Percentiles rank a stretch among this genome's conserved stretches.
phyloP scores from a whole-genome alignment of 1,140 invertebrate species.

The Drosophila teissieri region DNA sequence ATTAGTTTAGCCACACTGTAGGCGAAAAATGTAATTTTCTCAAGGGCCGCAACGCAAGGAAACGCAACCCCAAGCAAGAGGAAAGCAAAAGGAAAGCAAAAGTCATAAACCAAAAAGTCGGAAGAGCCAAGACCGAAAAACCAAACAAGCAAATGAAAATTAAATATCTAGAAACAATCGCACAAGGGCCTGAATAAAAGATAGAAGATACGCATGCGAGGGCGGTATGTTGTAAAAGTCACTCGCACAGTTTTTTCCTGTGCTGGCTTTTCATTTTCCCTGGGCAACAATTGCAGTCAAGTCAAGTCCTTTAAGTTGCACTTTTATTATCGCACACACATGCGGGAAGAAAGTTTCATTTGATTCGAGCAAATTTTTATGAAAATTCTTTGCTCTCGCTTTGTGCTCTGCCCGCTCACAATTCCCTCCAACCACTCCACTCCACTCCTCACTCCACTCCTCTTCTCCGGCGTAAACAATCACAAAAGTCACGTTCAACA shows the following conservation, averaged over 20 bases:
- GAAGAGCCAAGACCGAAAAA: slow-evolving; percentile 13
- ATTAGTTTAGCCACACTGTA: slow-evolving; percentile 60
- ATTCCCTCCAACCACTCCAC: neutral
- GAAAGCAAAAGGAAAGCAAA: slow-evolving; percentile 60
- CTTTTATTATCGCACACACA: slow-evolving; percentile 70
- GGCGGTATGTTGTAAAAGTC: slow-evolving; percentile 67
- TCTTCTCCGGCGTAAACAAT: slow-evolving; percentile 63
- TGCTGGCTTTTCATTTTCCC: slow-evolving; percentile 46
- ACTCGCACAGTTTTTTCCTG: slow-evolving; percentile 49
- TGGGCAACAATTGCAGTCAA: slow-evolving; percentile 81
- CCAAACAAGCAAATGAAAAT: slow-evolving; percentile 33
- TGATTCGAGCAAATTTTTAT: slow-evolving; percentile 80
- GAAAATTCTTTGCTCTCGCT: slow-evolving; percentile 70
- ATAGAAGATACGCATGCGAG: slow-evolving; percentile 55
- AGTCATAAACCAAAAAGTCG: slow-evolving; percentile 64
- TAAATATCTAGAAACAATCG: slow-evolving; percentile 75
- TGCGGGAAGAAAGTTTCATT: slow-evolving; percentile 69
- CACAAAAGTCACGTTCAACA: slow-evolving; percentile 83
- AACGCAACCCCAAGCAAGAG: slow-evolving; percentile 4
- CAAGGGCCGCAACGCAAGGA: slow-evolving; percentile 9
- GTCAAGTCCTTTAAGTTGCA: slow-evolving; percentile 81
- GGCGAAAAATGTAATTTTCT: slow-evolving; percentile 66
- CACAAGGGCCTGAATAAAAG: slow-evolving; percentile 41
- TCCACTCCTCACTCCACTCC: slow-evolving; percentile 1
- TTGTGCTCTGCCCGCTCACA: slow-evolving; percentile 14